Evolutionary conservation across 2,797 vertebrate species (phyloP).

Genomic region (Sebastolobus alascanus): DNA sequence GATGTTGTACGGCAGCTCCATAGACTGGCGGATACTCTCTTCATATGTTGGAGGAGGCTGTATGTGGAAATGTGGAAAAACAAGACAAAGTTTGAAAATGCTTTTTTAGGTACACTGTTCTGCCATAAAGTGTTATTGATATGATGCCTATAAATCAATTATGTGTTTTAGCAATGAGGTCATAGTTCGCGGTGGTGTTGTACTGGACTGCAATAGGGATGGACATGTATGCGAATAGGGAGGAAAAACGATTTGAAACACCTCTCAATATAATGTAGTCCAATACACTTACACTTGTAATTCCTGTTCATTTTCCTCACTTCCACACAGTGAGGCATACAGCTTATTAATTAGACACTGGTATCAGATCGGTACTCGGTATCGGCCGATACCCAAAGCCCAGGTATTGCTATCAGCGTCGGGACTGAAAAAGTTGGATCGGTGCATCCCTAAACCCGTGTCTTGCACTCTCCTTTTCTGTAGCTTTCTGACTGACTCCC

Average conservation of each 20-base stretch:
- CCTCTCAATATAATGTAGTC: not conserved
- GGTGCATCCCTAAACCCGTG: too few species aligned
- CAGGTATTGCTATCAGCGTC: too few species aligned
- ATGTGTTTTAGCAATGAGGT: not conserved
- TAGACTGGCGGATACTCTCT: conserved; percentile 85
- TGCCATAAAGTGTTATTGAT: not conserved
- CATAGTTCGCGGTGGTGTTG: not conserved
- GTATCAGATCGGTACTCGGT: too few species aligned
- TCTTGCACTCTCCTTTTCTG: too few species aligned
- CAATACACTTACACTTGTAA: too few species aligned
- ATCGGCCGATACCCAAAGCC: too few species aligned
- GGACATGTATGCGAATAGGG: not conserved
- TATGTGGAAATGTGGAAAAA: conserved; percentile 33
- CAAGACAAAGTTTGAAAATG: not conserved
- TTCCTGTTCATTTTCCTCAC: too few species aligned
- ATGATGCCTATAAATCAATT: not conserved
- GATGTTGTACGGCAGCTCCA: conserved; percentile 75
- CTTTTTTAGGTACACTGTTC: not conserved
- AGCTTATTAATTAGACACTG: too few species aligned
- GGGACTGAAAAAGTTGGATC: too few species aligned
- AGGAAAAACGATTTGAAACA: not conserved
- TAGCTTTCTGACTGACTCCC: too few species aligned
- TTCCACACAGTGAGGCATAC: too few species aligned
- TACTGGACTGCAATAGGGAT: not conserved
- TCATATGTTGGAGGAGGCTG: conserved; percentile 90